These are phyloP conservation scores for Cybosia mesomella DNA, from an alignment of 2,888 invertebrate species.

Conservation along the genomic window DNA sequence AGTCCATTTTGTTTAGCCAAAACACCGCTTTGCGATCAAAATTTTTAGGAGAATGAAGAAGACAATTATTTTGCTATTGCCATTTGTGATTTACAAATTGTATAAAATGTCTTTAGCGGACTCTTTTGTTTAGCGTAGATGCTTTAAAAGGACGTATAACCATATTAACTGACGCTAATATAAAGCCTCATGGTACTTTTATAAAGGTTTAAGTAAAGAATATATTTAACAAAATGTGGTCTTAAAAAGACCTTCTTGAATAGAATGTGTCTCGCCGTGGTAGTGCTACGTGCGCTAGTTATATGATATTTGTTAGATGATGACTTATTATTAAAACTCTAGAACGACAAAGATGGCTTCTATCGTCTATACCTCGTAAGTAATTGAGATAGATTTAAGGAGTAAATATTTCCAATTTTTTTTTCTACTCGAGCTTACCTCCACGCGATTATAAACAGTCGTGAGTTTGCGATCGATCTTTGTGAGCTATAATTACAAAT, in stretches of 20 bases:
- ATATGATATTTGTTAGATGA: slow-evolving; percentile 68
- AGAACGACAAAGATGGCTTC: slow-evolving; percentile 74
- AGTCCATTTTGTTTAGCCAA: slow-evolving; percentile 87
- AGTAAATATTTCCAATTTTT: slow-evolving; percentile 56
- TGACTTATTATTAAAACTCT: slow-evolving; percentile 65
- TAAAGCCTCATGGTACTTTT: slow-evolving; percentile 70
- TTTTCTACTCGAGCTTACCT: slow-evolving; percentile 64
- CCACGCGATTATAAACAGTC: slow-evolving; percentile 47
- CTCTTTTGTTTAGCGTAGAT: slow-evolving; percentile 66
- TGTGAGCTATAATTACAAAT: slow-evolving; percentile 7
- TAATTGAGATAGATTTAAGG: slow-evolving; percentile 56
- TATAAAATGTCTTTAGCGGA: slow-evolving; percentile 64
- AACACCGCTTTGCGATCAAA: slow-evolving; percentile 82
- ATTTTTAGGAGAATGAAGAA: slow-evolving; percentile 58
- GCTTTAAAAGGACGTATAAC: slow-evolving; percentile 74
- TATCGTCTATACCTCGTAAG: slow-evolving; percentile 53
- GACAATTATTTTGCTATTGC: slow-evolving; percentile 83
- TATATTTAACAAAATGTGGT: slow-evolving; percentile 70
- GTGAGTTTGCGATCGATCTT: slow-evolving; percentile 37
- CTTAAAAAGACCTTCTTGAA: slow-evolving; percentile 74
- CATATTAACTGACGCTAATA: slow-evolving; percentile 57
- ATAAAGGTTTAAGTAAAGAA: slow-evolving; percentile 66
- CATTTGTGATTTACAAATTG: slow-evolving; percentile 69
- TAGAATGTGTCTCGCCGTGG: slow-evolving; percentile 65
- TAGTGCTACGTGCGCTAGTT: slow-evolving; percentile 67